Base-by-base conservation (phyloP, 1,140 invertebrate genomes). In the Saccostrea glomerata region DNA sequence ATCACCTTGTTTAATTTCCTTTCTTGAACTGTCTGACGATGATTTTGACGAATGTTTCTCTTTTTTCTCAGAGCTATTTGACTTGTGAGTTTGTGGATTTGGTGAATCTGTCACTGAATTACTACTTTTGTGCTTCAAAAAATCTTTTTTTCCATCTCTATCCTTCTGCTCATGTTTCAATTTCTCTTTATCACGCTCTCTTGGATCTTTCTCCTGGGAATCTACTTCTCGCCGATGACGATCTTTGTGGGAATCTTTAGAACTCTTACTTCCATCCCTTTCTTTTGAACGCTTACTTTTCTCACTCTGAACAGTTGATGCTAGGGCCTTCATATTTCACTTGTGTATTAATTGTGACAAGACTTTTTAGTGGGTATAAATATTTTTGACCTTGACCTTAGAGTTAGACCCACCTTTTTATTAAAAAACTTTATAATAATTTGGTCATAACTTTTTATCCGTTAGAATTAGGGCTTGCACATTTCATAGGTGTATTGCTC, bases 221-320 rank as follows among this genome's bases (percentile, higher is more conserved):
- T 56, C 82, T 12, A 83, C 13, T 23, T 55, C 55, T 54, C 40
- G 82, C 17, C 47, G 17, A 23, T 83, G 40, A 47, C 55, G 82
- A 83, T 83, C 82, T 36, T 83, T 54, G 55, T 56, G 82, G 0
- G 70, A 36, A 36, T 73, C 70, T 73, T 30, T 55, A 2, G 40
- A 55, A 83, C 17, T 56, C 55, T 83, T 83, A 36, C 82, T 83
- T 83, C 40, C 40, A 47, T 83, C 82, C 23, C 55, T 54, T 17
- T 85, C 84, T 85, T 85, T 85, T 5, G 84, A 85, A 25, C 63
- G 84, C 23, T 60, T 85, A 13, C 23, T 36, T 60, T 85, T 85
- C 30, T 85, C 84, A 60, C 55, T 30, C 13, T n/a, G 25, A n/a
- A n/a, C n/a, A n/a, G n/a, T n/a, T n/a, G n/a, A n/a, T n/a, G n/a